Evolutionary conservation across 2,113 vertebrate species (phyloP), one percentile per base, ranked within the genome.

Genomic region (Apaloderma vittatum): DNA sequence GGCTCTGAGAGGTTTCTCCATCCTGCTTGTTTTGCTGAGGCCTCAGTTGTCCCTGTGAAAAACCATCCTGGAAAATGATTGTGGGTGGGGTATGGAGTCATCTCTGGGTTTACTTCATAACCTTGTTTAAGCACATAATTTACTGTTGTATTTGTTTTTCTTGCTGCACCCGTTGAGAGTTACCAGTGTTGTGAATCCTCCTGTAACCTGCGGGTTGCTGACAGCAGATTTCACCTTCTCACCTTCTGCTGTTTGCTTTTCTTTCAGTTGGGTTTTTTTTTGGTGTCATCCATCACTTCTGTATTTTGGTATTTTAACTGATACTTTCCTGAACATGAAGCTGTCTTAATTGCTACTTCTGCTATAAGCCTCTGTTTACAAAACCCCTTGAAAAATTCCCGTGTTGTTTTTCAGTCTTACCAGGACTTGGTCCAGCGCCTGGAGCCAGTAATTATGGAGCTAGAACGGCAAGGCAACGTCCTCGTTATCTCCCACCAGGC

Each of bases 401-500:
- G 20, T 49, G 54, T 94, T 94, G 15, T 73, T 92, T 92, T 85
- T 4, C 93, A 99, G 99, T 99, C 99, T 9, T 99, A 99, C 97
- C 99, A 99, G 97, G 99, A 99, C 95, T 95, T 99, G 87, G 99
- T 99, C 32, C 99, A 99, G 91, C 98, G 99, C 27, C 96, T 99
- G 94, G 99, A 99, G 97, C 99, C 99, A 0, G 99, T 99, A 67
- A 99, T 99, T 96, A 99, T 99, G 99, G 99, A 99, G 97, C 97
- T 99, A n/a, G 99, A 99, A 76, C 97, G 99, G 9, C 99, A 99
- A 81, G 99, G 99, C 71, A 99, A 99, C 3, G 98, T 99, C 86
- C 97, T 99, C 12, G 99, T 99, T 13, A 98, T 99, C 97, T 99
- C 99, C 96, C 99, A 99, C 97, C 99, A 99, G 97, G 99, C 99